Base-by-base conservation (phyloP, 2,888 invertebrate species). In the Drosophila pseudotakahashii region DNA sequence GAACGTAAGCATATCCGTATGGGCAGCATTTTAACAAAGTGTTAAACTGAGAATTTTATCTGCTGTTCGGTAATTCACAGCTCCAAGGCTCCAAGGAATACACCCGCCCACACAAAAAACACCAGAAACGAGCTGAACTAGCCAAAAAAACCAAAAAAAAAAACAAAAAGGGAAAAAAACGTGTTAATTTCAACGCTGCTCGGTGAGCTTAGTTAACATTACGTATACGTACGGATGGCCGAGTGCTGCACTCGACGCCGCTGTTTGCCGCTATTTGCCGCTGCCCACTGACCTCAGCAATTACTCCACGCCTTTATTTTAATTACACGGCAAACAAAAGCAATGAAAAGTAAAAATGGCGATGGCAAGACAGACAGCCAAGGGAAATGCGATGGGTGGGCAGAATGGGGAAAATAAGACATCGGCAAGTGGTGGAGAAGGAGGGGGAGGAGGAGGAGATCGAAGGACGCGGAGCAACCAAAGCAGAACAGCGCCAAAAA, bases 11-110 rank as follows among this genome's bases (percentile, higher is more conserved):
- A 50, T 37, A 52, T 53, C 68, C 54, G 70, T 69, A 51, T 70
- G 81, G 70, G 82, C 73, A 73, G 74, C 84, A 86, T 85, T 85
- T 83, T 88, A 85, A 87, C 89, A 88, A 88, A 85, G 87, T 85
- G 84, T 88, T 85, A 85, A 85, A 86, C 84, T 88, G 89, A 86
- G 84, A 85, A 87, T 88, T 85, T 88, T 85, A 85, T 88, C 89
- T 88, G 87, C 87, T 70, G 76, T 84, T 88, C 78, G 79, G 87
- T 83, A 83, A 86, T 83, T 83, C 83, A 80, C 64, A 75, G 73
- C 69, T 55, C 59, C 7, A 67, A 67, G 77, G 58, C 83, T 79
- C 88, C 70, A 82, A 88, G 80, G 80, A 85, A 83, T 79, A 78
- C 72, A 78, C 72, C 60, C 74, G 47, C 53, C 42, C 19, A 19